phyloP scores from a whole-genome alignment of 2,888 invertebrate genomes.

The Agrotis ipsilon region DNA sequence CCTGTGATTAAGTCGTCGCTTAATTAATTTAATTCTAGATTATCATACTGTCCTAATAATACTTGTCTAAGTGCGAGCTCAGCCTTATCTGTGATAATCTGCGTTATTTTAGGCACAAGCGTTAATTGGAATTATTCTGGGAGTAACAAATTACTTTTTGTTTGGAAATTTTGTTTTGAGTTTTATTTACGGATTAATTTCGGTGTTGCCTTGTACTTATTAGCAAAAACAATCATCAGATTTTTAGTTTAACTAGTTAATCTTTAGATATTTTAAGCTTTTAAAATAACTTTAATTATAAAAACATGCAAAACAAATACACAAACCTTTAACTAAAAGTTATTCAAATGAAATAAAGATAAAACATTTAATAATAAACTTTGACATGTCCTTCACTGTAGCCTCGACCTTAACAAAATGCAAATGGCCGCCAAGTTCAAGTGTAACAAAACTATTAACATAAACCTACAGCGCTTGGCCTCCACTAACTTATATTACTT shows the following conservation, averaged over 20 bases:
- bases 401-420: constrained; percentile 18
- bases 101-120: constrained; percentile 4
- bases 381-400: not conserved
- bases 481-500: constrained; percentile 51
- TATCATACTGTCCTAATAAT: not conserved
- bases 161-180: too few species aligned
- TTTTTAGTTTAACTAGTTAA: too few species aligned
- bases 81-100: not conserved
- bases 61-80: not conserved
- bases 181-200: too few species aligned
- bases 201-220: too few species aligned
- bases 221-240: too few species aligned
- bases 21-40: constrained; percentile 5
- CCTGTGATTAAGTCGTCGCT: not conserved
- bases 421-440: constrained; percentile 44
- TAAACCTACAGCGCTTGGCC: constrained; percentile 34
- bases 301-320: too few species aligned
- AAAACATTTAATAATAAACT: not conserved
- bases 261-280: too few species aligned
- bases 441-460: constrained; percentile 39
- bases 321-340: not conserved
- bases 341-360: not conserved
- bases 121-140: not conserved
- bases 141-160: too few species aligned
- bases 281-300: too few species aligned